Base-by-base conservation (phyloP, 2,888 invertebrate genomes). In the Anagyrus pseudococci region DNA sequence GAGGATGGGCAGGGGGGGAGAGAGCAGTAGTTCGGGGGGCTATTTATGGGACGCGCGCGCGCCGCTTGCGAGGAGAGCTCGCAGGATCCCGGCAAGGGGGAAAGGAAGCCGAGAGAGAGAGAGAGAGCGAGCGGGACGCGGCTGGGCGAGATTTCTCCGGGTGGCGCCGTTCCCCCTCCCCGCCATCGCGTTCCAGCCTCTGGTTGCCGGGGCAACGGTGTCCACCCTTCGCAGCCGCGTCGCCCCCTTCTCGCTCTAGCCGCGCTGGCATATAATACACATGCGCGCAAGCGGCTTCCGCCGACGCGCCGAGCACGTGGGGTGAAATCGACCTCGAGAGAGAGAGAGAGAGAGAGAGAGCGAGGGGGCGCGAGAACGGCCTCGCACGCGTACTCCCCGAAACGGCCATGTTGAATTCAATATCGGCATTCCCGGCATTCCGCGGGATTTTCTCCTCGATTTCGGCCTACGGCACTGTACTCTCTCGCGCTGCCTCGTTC, bases 331-430 rank as follows among this genome's bases (percentile, higher is more conserved):
- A 25, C 54, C 22, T 13, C 19, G 20, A n/a, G 29, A 22, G 1
- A 43, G 26, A 20, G 20, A 8, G 29, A n/a, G n/a, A 29, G 54
- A 13, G 10, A 19, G 4, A 10, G 13, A 26, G 1, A 22, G 13
- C 22, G 7, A 8, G 15, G 46, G 19, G 7, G 25, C 15, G 23
- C 1, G 54, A 2, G 40, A 13, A 25, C 8, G 48, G 6, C 47
- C 13, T 40, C 15, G 48, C 6, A 48, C 6, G 44, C 15, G 25
- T 19, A 43, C 20, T 22, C 13, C 23, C 46, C 37, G 47, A 64
- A 74, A 77, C 77, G 75, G 79, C 80, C 80, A 80, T 80, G 77
- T 77, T 80, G 80, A 80, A 80, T 80, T 80, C 78, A 79, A 80
- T 80, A 80, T 80, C 77, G 76, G 75, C 78, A 77, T 80, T 80